These are phyloP conservation scores for Mustelus asterias DNA, from an alignment of 2,113 vertebrate species.

Conservation along the genomic window DNA sequence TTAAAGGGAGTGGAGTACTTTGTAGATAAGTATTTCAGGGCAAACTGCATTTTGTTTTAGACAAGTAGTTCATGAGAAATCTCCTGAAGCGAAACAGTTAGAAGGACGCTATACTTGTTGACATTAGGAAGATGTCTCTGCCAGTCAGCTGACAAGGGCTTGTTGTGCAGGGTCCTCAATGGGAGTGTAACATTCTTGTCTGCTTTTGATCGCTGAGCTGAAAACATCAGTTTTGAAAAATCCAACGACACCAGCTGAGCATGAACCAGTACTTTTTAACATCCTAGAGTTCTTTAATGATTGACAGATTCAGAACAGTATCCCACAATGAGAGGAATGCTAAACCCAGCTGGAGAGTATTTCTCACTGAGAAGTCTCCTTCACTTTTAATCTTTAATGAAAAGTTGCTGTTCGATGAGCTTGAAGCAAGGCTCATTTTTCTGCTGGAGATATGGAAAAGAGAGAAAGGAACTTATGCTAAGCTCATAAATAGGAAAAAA, in stretches of 20 bases:
- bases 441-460: neutral
- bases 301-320: slow-evolving; percentile 7
- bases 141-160: neutral
- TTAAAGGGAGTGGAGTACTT: neutral
- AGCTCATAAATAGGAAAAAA: neutral
- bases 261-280: neutral
- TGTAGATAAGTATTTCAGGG: neutral
- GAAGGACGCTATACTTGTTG: neutral
- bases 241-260: neutral
- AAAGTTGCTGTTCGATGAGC: neutral
- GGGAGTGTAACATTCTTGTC: neutral
- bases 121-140: neutral
- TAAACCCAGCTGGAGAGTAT: neutral
- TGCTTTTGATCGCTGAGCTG: neutral
- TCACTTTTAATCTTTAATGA: neutral
- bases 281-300: slow-evolving; percentile 10
- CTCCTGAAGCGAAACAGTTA: too few relatives aligned
- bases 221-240: neutral
- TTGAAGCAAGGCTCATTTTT: neutral
- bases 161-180: neutral
- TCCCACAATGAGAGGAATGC: neutral
- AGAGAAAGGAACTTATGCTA: neutral
- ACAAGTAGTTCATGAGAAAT: neutral
- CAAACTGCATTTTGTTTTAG: neutral
- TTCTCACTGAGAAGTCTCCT: neutral